Evolutionary conservation across 2,797 vertebrate species (phyloP).

Genomic region (Phrynocephalus forsythii): DNA sequence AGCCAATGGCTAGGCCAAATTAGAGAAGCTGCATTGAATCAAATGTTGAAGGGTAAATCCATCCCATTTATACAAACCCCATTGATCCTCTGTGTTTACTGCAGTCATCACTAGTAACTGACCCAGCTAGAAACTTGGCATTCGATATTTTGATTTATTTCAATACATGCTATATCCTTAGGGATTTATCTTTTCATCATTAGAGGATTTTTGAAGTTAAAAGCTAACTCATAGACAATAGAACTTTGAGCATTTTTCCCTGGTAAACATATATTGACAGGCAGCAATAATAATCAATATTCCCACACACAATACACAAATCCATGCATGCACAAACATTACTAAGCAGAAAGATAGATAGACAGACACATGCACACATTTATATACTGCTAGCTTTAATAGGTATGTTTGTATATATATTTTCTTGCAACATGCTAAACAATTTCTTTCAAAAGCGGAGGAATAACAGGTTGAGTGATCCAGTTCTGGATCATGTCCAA

Average conservation of each 20-base stretch:
- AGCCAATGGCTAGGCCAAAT: too few species aligned
- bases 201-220: neutral
- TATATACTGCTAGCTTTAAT: too few species aligned
- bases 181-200: neutral
- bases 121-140: neutral
- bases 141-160: conserved; percentile 7
- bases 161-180: neutral
- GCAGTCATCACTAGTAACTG: too few species aligned
- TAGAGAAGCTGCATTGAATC: too few species aligned
- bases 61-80: too few species aligned
- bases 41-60: too few species aligned
- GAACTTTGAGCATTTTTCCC: neutral
- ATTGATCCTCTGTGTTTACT: too few species aligned
- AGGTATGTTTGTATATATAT: too few species aligned
- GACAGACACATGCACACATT: too few species aligned
- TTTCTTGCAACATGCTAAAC: neutral
- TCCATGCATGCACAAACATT: too few species aligned
- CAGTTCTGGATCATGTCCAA: neutral
- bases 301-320: neutral
- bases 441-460: neutral
- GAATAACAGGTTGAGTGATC: neutral
- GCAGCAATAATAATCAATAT: neutral
- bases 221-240: neutral
- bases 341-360: too few species aligned
- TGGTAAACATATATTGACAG: too few species aligned